These are phyloP conservation scores for Spea hammondii DNA, from an alignment of 2,797 vertebrate species.

Conservation along the genomic window DNA sequence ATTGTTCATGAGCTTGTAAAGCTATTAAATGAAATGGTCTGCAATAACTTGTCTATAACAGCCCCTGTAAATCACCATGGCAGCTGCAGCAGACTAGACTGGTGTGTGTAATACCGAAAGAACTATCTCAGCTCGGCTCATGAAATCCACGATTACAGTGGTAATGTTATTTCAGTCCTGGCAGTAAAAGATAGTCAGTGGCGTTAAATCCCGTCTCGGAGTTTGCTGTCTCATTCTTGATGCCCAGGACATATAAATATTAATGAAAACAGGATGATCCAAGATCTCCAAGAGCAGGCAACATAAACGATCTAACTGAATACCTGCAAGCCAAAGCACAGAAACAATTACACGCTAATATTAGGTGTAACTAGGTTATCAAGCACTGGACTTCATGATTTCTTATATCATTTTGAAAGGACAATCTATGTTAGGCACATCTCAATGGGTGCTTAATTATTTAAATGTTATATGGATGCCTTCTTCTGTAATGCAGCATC, in stretches of 20 bases:
- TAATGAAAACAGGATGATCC: background rate
- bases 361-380: background rate
- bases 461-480: too few relatives aligned
- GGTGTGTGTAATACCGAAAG: constrained; percentile 20
- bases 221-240: constrained; percentile 5
- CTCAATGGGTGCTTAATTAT: too few relatives aligned
- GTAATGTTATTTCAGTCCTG: constrained; percentile 43
- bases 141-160: constrained; percentile 31
- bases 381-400: background rate
- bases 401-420: background rate
- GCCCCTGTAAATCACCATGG: constrained; percentile 50
- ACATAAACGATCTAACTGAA: background rate
- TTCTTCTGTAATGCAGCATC: too few relatives aligned
- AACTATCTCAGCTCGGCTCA: constrained; percentile 34
- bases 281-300: background rate
- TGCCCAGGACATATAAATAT: constrained; percentile 13
- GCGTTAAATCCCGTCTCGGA: constrained; percentile 8
- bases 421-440: background rate
- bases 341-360: background rate
- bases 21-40: constrained; percentile 51
- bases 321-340: background rate
- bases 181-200: constrained; percentile 25
- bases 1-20: constrained; percentile 52
- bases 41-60: constrained; percentile 51
- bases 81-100: constrained; percentile 32